Percentiles rank a stretch among this genome's conserved stretches.
These are phyloP conservation scores for Dermolepida albohirtum DNA, from an alignment of 2,888 invertebrate species.

Conservation along the genomic window DNA sequence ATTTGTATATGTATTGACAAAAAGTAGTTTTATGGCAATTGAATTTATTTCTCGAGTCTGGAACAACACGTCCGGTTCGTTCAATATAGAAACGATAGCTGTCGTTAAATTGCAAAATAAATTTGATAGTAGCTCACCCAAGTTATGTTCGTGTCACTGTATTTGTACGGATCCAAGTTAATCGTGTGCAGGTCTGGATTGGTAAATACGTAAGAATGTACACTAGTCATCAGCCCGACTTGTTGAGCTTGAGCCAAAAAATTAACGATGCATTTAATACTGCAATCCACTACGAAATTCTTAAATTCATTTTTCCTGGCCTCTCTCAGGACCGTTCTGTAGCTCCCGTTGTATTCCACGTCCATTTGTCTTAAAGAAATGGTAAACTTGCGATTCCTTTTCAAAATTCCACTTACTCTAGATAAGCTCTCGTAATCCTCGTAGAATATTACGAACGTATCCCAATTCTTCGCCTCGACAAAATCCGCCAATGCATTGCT, in stretches of 20 bases:
- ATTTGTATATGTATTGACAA: no score
- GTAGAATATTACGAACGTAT: conserved; percentile 86
- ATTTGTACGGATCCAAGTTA: conserved; percentile 69
- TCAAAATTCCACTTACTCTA: conserved; percentile 68
- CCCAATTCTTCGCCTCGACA: conserved; percentile 82
- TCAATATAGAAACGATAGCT: no score
- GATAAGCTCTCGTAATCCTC: conserved; percentile 71
- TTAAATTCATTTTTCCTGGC: conserved; percentile 65
- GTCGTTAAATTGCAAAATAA: no score
- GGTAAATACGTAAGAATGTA: conserved; percentile 70
- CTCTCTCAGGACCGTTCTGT: conserved; percentile 64
- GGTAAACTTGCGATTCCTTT: conserved; percentile 63
- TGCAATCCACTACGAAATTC: conserved; percentile 69
- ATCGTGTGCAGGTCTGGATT: conserved; percentile 71
- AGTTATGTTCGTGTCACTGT: conserved; percentile 72
- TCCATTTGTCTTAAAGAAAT: conserved; percentile 31
- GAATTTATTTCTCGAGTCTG: no score
- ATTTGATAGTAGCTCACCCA: conserved; percentile 58
- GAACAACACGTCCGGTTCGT: no score
- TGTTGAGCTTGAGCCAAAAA: conserved; percentile 71
- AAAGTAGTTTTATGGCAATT: no score
- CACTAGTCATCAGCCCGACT: conserved; percentile 71
- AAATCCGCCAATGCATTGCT: conserved; percentile 75
- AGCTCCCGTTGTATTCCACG: conserved; percentile 28
- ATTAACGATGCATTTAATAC: conserved; percentile 64